Percentiles rank a stretch among this genome's conserved stretches.
These are phyloP conservation scores for Cotesia typhae DNA, from an alignment of 1,140 invertebrate genomes.

Conservation along the genomic window DNA sequence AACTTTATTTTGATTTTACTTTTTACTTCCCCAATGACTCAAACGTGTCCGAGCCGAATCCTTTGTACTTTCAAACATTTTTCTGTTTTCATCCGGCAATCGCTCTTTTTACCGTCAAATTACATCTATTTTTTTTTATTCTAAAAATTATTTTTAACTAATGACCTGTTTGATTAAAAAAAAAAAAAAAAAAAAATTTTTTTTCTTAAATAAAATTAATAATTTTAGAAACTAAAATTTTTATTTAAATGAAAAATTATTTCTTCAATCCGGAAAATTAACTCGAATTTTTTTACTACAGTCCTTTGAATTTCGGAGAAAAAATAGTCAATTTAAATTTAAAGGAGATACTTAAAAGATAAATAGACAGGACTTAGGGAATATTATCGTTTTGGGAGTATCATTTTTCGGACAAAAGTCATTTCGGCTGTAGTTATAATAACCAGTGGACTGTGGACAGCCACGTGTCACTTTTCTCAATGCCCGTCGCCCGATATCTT, in stretches of 20 bases:
- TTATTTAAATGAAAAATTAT: no score
- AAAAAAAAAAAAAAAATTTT: no score
- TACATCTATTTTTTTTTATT: no score
- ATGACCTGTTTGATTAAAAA: no score
- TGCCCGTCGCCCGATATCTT: slow-evolving; percentile 19
- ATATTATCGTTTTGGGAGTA: not conserved
- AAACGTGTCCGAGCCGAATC: slow-evolving; percentile 20
- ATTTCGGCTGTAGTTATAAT: slow-evolving; percentile 5
- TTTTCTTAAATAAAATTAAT: no score
- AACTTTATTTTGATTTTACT: slow-evolving; percentile 19
- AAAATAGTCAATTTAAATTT: not conserved
- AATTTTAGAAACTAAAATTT: no score
- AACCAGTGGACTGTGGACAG: slow-evolving; percentile 20
- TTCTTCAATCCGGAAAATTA: no score
- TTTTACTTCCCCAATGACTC: slow-evolving; percentile 20
- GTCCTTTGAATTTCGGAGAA: not conserved
- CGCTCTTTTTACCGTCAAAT: no score
- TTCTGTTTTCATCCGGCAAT: slow-evolving; percentile 3
- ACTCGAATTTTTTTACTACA: not conserved
- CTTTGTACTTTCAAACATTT: slow-evolving; percentile 17
- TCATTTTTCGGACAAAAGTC: slow-evolving; percentile 15
- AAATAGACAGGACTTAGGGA: not conserved
- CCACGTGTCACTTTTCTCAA: slow-evolving; percentile 21
- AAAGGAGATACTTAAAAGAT: no score
- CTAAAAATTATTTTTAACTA: no score